phyloP scores from a whole-genome alignment of 2,113 vertebrate genomes.

The Epinephelus lanceolatus region DNA sequence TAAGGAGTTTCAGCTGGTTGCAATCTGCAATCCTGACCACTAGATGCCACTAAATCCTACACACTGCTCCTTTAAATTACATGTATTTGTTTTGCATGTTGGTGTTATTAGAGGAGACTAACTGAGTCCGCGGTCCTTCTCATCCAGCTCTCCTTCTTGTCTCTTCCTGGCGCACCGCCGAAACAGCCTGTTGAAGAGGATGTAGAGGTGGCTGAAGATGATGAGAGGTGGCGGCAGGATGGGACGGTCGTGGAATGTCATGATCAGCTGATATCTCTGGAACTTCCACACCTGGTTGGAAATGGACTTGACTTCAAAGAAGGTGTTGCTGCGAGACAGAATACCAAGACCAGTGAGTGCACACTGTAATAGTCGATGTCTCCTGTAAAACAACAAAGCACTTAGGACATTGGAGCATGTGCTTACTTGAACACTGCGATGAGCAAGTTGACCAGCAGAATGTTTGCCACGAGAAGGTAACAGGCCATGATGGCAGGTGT shows the following conservation, averaged over 20 bases:
- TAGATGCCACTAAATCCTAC: no score
- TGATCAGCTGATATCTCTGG: constrained; percentile 97
- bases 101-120: constrained; percentile 59
- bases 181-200: constrained; percentile 88
- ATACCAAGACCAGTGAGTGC: constrained; percentile 13
- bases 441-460: constrained; percentile 96
- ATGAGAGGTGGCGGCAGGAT: constrained; percentile 97
- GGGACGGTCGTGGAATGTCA: constrained; percentile 97
- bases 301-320: constrained; percentile 98
- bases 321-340: constrained; percentile 91
- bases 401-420: not conserved
- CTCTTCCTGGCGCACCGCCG: constrained; percentile 87
- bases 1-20: no score
- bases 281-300: constrained; percentile 99
- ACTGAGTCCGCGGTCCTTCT: constrained; percentile 96
- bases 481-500: constrained; percentile 99
- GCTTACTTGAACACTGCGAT: constrained; percentile 98
- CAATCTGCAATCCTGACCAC: no score
- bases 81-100: constrained; percentile 14
- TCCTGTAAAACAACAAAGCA: not conserved
- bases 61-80: not conserved
- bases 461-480: constrained; percentile 97
- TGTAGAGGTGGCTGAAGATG: constrained; percentile 95
- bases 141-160: constrained; percentile 91
- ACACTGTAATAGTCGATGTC: not conserved